Base-by-base conservation (phyloP, 2,888 invertebrate species). In the Thera obeliscata region DNA sequence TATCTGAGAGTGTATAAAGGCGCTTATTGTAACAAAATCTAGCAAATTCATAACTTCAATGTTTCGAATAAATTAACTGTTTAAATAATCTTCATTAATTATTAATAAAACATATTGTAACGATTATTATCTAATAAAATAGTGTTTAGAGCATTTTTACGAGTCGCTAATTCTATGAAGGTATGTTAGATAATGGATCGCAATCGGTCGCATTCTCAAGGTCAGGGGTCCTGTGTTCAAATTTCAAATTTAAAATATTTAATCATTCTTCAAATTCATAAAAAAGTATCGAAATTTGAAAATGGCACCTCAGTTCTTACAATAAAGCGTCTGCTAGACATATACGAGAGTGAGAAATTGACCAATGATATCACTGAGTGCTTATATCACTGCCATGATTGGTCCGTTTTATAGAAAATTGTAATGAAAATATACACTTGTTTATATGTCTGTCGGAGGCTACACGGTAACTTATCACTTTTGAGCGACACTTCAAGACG, bases 401-500 rank as follows among this genome's bases (percentile, higher is more conserved):
- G 93, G 93, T 93, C 93, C 91, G 88, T 93, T 93, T 92, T 91
- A 86, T 90, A 92, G 88, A 87, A 85, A 84, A 74, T 63, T 71
- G 64, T 85, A 82, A 87, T 82, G 81, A 86, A 82, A 78, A 81
- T 88, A 86, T 88, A 91, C 91, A 91, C 92, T 88, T 88, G 89
- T 90, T 92, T 89, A 91, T 92, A 91, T 92, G 91, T 92, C 93
- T 91, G 87, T 89, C 91, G 91, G 91, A 90, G 88, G 91, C 91
- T 90, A 87, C 87, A 87, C 85, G 90, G 89, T 89, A 87, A 89
- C 86, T 80, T 77, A 82, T 79, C 80, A 85, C 90, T 90, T 91
- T 93, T 93, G 93, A 93, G 93, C 93, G 91, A 93, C 93, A 93
- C 90, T 91, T 93, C 93, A 93, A 91, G 89, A 87, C 87, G 79